Evolutionary conservation across 1,140 invertebrate species (phyloP), one percentile per base, ranked within the genome.

Genomic region (Drosophila ambigua): DNA sequence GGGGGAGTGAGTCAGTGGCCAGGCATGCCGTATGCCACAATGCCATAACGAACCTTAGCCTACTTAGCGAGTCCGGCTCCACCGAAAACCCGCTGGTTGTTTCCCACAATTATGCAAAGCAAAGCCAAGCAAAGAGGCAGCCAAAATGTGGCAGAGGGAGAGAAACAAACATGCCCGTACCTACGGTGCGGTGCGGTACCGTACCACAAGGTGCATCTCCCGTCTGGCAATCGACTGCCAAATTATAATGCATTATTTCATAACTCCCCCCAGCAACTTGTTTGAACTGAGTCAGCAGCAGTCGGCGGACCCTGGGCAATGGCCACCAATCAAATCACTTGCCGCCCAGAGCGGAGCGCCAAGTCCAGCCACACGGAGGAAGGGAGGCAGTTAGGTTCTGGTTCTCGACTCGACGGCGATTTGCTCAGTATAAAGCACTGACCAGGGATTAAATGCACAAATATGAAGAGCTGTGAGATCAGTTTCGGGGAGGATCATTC

Each of bases 181-280:
- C 41, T 16, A 16, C 16, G 16, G 16, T 16, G 1, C 16, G 16
- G 16, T 16, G 1, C 16, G 16, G 16, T 16, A 54, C 15, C 41
- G 31, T 31, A 59, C 76, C 67, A 85, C 77, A 88, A 88, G 83
- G 83, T 88, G 83, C 83, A 87, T 87, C 82, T 78, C 73, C 69
- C 65, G 20, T 72, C 63, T 63, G 61, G 61, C 84, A 88, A 88
- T 88, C 88, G 84, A 51, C 67, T 54, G 67, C 65, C 67, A 88
- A 88, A 88, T 88, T 88, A 88, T 88, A 88, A 88, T 88, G 84
- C 83, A 88, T 88, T 88, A 88, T 87, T 88, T 88, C 83, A 88
- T 88, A 88, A 88, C 79, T 89, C 76, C 83, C 80, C 73, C 63
- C 72, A 88, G 83, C 84, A 88, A 88, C 83, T 88, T 88, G 83